Evolutionary conservation across 2,113 vertebrate genomes (phyloP).

Genomic region (Condylura cristata): DNA sequence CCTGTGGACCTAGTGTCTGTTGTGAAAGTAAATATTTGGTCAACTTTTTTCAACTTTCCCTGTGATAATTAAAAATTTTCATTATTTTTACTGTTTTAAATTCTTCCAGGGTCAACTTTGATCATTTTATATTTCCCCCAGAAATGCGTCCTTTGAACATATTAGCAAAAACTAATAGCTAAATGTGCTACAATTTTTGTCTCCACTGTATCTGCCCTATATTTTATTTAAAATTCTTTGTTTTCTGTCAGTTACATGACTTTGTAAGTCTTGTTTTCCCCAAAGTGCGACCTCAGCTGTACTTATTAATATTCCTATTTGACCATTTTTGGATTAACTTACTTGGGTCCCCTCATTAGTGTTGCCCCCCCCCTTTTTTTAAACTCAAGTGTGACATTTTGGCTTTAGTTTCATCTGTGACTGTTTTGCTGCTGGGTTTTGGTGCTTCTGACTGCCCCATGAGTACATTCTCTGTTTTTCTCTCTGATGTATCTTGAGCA

Average conservation of each 20-base stretch:
- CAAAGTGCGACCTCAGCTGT: background rate
- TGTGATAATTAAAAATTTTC: background rate
- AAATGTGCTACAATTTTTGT: background rate
- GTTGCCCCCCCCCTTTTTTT: background rate
- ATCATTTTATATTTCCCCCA: background rate
- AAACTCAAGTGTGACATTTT: background rate
- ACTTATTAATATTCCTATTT: background rate
- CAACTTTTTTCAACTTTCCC: background rate
- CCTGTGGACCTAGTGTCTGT: background rate
- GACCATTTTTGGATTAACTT: background rate
- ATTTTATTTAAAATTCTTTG: background rate
- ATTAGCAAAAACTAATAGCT: background rate
- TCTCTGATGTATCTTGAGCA: background rate
- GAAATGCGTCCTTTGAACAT: constrained; percentile 33
- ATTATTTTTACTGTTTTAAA: background rate
- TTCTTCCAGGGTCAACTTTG: background rate
- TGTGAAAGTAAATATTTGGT: background rate
- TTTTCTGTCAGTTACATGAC: background rate
- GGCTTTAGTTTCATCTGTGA: background rate
- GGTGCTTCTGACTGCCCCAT: background rate
- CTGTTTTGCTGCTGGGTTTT: background rate
- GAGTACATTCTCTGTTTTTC: background rate
- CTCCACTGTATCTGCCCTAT: background rate
- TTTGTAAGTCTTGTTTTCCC: background rate
- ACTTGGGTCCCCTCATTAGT: background rate